phyloP scores from a whole-genome alignment of 2,113 vertebrate genomes.

The Sprattus sprattus region DNA sequence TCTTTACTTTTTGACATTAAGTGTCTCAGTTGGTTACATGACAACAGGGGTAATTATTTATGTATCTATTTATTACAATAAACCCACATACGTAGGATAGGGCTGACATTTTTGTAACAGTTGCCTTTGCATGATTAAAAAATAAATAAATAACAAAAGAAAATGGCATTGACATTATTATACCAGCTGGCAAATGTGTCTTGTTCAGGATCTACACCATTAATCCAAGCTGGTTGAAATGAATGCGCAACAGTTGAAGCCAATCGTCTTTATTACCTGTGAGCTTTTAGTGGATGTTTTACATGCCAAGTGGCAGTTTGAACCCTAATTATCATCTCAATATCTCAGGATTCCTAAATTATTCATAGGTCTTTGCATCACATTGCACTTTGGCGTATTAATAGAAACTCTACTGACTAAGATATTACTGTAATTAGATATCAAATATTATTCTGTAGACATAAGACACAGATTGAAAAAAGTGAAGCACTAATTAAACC shows the following conservation, averaged over 20 bases:
- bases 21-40: neutral
- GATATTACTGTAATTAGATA: neutral
- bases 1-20: neutral
- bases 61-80: too few relatives aligned
- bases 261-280: neutral
- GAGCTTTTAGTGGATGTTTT: neutral
- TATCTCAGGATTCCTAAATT: neutral
- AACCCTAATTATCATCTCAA: neutral
- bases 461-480: neutral
- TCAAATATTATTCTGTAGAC: neutral
- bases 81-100: neutral
- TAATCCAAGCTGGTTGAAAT: neutral
- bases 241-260: neutral
- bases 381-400: neutral
- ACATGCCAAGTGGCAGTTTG: conserved; percentile 5
- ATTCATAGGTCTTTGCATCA: neutral
- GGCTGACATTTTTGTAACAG: neutral
- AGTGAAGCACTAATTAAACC: neutral
- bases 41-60: neutral
- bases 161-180: neutral
- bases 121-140: neutral
- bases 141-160: neutral
- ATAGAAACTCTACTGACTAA: neutral
- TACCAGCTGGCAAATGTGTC: conserved; percentile 5
- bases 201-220: neutral